Percentiles rank a stretch among this genome's conserved stretches.
These are phyloP conservation scores for Phenganax subtilis DNA, from an alignment of 92 coral and sea anemone species.

Conservation along the genomic window DNA sequence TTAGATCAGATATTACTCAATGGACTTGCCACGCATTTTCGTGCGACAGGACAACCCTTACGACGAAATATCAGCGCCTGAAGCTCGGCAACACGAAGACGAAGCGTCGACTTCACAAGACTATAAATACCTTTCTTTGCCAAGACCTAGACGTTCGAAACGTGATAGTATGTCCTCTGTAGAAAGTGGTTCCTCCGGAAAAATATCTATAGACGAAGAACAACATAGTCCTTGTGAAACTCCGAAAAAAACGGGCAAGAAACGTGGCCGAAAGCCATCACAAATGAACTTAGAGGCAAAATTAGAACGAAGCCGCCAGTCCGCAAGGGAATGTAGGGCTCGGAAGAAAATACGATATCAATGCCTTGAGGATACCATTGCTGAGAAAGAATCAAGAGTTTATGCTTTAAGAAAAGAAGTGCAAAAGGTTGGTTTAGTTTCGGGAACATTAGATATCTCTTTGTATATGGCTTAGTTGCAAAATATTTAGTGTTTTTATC, in stretches of 20 bases:
- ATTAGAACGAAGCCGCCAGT: constrained; percentile 92
- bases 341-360: constrained; percentile 88
- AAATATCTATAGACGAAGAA: constrained; percentile 78
- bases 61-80: constrained; percentile 20
- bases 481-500: too few relatives aligned
- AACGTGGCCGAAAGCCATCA: constrained; percentile 90
- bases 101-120: not conserved
- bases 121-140: constrained; percentile 60
- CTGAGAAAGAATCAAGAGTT: constrained; percentile 77
- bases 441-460: too few relatives aligned
- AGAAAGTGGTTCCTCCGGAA: constrained; percentile 82
- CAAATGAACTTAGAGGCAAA: constrained; percentile 93
- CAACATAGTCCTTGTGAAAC: constrained; percentile 47
- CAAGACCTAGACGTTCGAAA: constrained; percentile 69
- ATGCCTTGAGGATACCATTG: constrained; percentile 74
- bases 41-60: constrained; percentile 9
- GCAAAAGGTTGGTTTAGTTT: constrained; percentile 60
- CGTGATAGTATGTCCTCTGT: constrained; percentile 96
- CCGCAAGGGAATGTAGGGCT: constrained; percentile 97
- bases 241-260: constrained; percentile 66
- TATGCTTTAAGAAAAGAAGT: constrained; percentile 82
- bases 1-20: not conserved
- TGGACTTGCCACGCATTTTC: not conserved
- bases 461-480: not conserved
- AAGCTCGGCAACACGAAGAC: constrained; percentile 7